Evolutionary conservation across 2,888 invertebrate species (phyloP).

Genomic region (Coenonympha arcania): DNA sequence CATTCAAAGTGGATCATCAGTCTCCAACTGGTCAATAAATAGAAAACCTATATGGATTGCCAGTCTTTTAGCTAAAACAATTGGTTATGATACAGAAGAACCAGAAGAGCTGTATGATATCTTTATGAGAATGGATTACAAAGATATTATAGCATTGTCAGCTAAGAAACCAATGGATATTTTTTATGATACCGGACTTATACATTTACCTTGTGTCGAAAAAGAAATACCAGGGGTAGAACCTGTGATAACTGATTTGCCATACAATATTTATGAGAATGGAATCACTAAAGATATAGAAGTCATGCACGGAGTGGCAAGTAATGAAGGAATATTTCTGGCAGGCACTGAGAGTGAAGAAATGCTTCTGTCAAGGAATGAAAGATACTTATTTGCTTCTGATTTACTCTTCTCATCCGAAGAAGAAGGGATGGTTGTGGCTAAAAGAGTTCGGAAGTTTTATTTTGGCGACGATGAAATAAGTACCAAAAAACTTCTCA

Average conservation of each 20-base stretch:
- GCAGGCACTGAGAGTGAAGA: slow-evolving; percentile 35
- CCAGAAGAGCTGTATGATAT: slow-evolving; percentile 54
- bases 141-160: slow-evolving; percentile 41
- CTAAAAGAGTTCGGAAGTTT: slow-evolving; percentile 46
- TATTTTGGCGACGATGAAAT: slow-evolving; percentile 64
- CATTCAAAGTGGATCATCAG: slow-evolving; percentile 56
- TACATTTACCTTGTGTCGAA: slow-evolving; percentile 60
- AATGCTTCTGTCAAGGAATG: slow-evolving; percentile 40
- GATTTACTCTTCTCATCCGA: slow-evolving; percentile 52
- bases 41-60: slow-evolving; percentile 54
- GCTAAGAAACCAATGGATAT: slow-evolving; percentile 46
- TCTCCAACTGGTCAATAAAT: slow-evolving; percentile 57
- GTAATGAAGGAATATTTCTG: slow-evolving; percentile 53
- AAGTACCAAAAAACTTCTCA: slow-evolving; percentile 50
- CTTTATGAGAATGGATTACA: slow-evolving; percentile 42
- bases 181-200: slow-evolving; percentile 55
- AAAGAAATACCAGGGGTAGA: slow-evolving; percentile 47
- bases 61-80: slow-evolving; percentile 48
- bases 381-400: slow-evolving; percentile 53
- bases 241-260: slow-evolving; percentile 50
- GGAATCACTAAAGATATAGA: slow-evolving; percentile 39
- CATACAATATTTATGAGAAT: slow-evolving; percentile 48
- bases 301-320: slow-evolving; percentile 44
- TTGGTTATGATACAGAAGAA: slow-evolving; percentile 49
- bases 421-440: slow-evolving; percentile 39